Percentiles rank a stretch among this genome's conserved stretches.
phyloP scores from a whole-genome alignment of 2,888 invertebrate genomes.

The Mesochorus sp. region DNA sequence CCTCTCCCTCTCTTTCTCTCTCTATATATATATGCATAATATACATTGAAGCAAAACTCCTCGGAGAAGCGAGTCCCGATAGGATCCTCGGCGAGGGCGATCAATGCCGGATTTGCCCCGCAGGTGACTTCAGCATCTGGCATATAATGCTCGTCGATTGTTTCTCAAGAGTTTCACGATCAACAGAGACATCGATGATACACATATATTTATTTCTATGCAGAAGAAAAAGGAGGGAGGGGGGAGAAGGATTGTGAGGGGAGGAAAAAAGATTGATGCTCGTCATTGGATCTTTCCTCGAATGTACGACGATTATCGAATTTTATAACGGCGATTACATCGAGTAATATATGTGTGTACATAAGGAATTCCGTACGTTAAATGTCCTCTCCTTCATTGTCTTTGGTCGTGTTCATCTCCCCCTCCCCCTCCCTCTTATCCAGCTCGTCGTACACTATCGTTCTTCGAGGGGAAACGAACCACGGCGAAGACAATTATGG shows the following conservation, averaged over 20 bases:
- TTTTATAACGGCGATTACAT: conserved; percentile 55
- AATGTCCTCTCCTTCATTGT: conserved; percentile 48
- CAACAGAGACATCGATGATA: background rate
- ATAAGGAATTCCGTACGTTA: conserved; percentile 48
- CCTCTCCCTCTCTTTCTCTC: no score
- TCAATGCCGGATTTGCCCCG: conserved; percentile 57
- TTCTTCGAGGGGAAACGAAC: conserved; percentile 63
- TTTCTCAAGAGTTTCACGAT: conserved; percentile 44
- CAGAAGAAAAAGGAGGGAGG: no score
- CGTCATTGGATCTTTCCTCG: no score
- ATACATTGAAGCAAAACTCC: conserved; percentile 12
- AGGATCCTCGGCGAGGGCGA: conserved; percentile 41
- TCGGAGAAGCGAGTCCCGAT: conserved; percentile 25
- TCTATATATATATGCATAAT: conserved; percentile 8
- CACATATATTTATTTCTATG: background rate
- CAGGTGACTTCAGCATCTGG: conserved; percentile 62
- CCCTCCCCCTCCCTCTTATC: conserved; percentile 20
- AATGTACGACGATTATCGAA: conserved; percentile 40
- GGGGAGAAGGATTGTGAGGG: no score
- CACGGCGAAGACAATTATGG: conserved; percentile 71
- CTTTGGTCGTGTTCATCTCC: conserved; percentile 10
- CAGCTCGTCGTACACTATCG: conserved; percentile 47
- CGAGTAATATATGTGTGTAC: background rate
- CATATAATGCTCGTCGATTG: conserved; percentile 58
- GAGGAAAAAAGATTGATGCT: no score